Evolutionary conservation across 64 coral and sea anemone genomes (phyloP), one percentile per base, ranked within the genome.

Genomic region (Montipora foliosa): DNA sequence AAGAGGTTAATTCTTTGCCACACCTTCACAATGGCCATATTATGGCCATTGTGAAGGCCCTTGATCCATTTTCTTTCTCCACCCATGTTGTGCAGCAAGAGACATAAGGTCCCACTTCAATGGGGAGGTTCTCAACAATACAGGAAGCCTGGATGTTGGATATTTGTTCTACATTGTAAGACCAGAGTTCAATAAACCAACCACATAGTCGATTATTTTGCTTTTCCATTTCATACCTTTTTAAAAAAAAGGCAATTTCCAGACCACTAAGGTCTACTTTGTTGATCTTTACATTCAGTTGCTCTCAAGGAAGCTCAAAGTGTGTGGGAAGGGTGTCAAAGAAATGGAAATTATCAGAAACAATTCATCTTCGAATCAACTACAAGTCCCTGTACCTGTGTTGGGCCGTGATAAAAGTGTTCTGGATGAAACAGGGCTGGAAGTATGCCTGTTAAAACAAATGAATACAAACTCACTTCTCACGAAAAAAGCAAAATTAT

Each of bases 401-500:
- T 22, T 78, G 46, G 67, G 61, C 57, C 62, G 25, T 76, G 64
- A 49, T 3, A 64, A 15, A 11, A 68, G 49, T 13, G 22, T 85
- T 22, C 14, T 46, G 70, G 51, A 82, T 49, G 57, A 66, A 49
- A 74, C 66, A 76, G 67, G 61, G 74, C 45, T 83, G 75, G 58
- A 78, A 16, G 59, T 74, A 45, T 82, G 59, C 79, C 70, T 61
- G 29, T 25, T 20, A 89, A 60, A 62, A 57, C 53, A 57, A 57
- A 11, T 7, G 0, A 8, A 57, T 8, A n/a, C n/a, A 57, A 57
- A 57, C 37, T 37, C 37, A 37, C 37, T 37, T 37, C 37, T 57
- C 6, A 11, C 6, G 8, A 57, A 37, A 57, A 55, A 6, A 6
- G 52, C 6, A 57, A 57, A 37, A 37, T 37, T 37, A 37, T 37